phyloP scores from a whole-genome alignment of 1,140 invertebrate species.

The Drosophila nannoptera region DNA sequence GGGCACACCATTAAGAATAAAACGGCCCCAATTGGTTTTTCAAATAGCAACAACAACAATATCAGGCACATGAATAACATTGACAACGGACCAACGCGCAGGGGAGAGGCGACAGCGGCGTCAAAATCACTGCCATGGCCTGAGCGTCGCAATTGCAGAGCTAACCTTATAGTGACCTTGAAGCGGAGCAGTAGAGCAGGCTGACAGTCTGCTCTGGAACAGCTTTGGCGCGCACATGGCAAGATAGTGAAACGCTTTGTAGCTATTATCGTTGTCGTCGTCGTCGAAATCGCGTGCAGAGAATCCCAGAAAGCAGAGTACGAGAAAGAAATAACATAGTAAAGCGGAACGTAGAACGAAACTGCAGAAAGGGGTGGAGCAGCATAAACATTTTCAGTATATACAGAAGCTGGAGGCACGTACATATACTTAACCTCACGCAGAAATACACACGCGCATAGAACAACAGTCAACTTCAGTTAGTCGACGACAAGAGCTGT shows the following conservation, averaged over 20 bases:
- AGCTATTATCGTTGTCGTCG: conserved; percentile 22
- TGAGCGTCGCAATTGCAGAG: conserved; percentile 44
- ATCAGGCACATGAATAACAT: conserved; percentile 5
- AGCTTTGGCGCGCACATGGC: conserved; percentile 41
- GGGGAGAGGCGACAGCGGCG: conserved; percentile 11
- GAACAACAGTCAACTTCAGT: conserved; percentile 42
- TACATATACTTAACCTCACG: conserved; percentile 13
- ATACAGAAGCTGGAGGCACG: conserved; percentile 18
- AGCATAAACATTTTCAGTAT: conserved; percentile 35
- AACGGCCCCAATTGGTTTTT: conserved; percentile 21
- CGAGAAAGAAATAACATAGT: conserved; percentile 41
- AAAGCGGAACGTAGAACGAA: conserved; percentile 18
- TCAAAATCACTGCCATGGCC: conserved; percentile 71
- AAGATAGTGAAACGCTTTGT: conserved; percentile 43
- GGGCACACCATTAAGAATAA: conserved; percentile 25
- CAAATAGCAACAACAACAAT: conserved; percentile 23
- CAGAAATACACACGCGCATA: conserved; percentile 7
- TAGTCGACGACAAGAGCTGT: conserved; percentile 38
- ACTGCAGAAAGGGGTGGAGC: conserved; percentile 20
- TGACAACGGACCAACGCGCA: conserved; percentile 46
- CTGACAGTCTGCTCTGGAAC: conserved; percentile 19
- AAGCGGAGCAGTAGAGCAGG: conserved; percentile 56
- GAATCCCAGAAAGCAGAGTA: conserved; percentile 24
- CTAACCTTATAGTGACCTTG: conserved; percentile 76
- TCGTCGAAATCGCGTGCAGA: conserved; percentile 33